Percentiles rank a stretch among this genome's conserved stretches.
Evolutionary conservation across 2,113 vertebrate genomes (phyloP).

Genomic region (Epinephelus moara): DNA sequence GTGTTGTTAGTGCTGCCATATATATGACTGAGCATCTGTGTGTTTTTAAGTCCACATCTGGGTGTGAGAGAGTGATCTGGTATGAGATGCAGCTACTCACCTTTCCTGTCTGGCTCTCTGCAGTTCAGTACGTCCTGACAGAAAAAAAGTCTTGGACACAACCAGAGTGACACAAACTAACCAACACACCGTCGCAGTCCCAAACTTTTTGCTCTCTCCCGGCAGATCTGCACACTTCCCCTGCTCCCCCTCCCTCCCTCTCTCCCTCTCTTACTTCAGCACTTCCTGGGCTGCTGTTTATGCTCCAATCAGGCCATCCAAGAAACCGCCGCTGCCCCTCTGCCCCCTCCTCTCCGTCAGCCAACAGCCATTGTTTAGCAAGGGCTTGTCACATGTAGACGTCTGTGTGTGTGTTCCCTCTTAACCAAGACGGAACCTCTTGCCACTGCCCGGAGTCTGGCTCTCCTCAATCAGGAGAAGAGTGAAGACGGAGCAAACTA

Average conservation of each 20-base stretch:
- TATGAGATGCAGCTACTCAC: slow-evolving; percentile 67
- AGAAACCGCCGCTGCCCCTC: slow-evolving; percentile 61
- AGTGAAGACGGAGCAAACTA: slow-evolving; percentile 2
- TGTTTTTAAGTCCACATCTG: slow-evolving; percentile 22
- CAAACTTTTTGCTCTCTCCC: slow-evolving; percentile 77
- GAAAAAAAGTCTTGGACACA: slow-evolving; percentile 33
- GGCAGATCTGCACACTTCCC: slow-evolving; percentile 61
- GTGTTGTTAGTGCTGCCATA: not conserved
- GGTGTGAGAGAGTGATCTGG: slow-evolving; percentile 4
- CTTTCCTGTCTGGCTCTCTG: slow-evolving; percentile 39
- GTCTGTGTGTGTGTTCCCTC: slow-evolving; percentile 49
- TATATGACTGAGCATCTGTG: slow-evolving; percentile 25
- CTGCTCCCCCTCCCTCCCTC: slow-evolving; percentile 47
- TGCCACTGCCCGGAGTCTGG: slow-evolving; percentile 46
- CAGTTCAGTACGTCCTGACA: slow-evolving; percentile 54
- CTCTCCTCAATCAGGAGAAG: slow-evolving; percentile 47
- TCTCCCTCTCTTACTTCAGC: slow-evolving; percentile 64
- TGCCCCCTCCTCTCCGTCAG: slow-evolving; percentile 51
- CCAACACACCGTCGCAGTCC: slow-evolving; percentile 48
- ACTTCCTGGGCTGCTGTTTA: slow-evolving; percentile 84
- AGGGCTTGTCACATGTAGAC: slow-evolving; percentile 74
- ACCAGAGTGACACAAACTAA: slow-evolving; percentile 58
- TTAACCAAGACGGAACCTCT: slow-evolving; percentile 56
- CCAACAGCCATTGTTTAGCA: slow-evolving; percentile 77
- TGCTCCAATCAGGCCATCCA: slow-evolving; percentile 81